phyloP scores from a whole-genome alignment of 1,140 invertebrate genomes.

The Drosophila sp. region DNA sequence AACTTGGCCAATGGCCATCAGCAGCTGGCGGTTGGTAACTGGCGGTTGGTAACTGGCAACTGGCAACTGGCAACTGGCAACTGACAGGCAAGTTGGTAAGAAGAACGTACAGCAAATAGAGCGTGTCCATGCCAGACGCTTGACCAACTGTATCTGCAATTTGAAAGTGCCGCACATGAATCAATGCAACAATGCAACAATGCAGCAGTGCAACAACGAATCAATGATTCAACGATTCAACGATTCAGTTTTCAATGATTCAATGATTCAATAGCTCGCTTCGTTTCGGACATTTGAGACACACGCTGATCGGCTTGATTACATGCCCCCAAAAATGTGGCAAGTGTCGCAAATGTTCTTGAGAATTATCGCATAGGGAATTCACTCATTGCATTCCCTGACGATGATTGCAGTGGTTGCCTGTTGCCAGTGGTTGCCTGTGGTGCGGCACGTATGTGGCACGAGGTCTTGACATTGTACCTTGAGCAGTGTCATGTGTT shows the following conservation, averaged over 20 bases:
- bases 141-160: constrained; percentile 69
- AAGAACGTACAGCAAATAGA: constrained; percentile 61
- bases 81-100: constrained; percentile 28
- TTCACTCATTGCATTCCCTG: constrained; percentile 34
- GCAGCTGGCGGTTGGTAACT: not conserved
- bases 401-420: not conserved
- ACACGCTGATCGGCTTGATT: not conserved
- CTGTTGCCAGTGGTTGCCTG: not conserved
- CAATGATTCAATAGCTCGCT: constrained; percentile 9
- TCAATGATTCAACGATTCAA: constrained; percentile 6
- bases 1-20: constrained; percentile 13
- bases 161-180: constrained; percentile 55
- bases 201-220: not conserved
- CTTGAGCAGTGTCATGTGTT: constrained; percentile 71
- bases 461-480: constrained; percentile 78
- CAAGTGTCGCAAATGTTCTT: constrained; percentile 20
- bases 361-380: constrained; percentile 29
- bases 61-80: constrained; percentile 2
- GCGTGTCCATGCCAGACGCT: constrained; percentile 65
- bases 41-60: not conserved
- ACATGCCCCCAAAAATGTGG: constrained; percentile 17
- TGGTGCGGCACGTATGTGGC: constrained; percentile 50
- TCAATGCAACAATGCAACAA: constrained; percentile 23
- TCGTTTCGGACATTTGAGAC: constrained; percentile 4
- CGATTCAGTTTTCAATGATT: too few species aligned